Conservation (phyloP, 2,113 vertebrate genomes). For the Pygoscelis adeliae region DNA sequence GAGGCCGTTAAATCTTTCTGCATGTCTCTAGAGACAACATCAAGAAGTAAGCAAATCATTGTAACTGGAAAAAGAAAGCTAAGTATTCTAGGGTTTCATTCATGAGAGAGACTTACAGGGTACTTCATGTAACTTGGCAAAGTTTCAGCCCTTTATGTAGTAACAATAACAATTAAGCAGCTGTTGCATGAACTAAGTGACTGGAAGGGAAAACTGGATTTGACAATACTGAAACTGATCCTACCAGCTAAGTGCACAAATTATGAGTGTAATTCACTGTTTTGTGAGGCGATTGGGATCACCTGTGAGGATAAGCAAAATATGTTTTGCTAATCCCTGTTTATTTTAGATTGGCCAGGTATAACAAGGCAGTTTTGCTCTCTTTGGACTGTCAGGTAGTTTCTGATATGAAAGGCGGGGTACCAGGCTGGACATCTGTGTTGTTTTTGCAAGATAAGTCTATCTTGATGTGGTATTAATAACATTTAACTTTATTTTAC, state of each 20-base stretch:
- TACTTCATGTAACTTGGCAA: neutral
- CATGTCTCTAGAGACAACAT: neutral
- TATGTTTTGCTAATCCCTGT: neutral
- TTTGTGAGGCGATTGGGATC: neutral
- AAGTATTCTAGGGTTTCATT: neutral
- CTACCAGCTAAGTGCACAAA: neutral
- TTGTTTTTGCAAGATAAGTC: neutral
- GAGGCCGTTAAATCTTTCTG: neutral
- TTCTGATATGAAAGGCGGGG: neutral
- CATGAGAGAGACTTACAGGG: neutral
- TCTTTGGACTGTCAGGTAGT: neutral
- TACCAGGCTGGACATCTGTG: neutral
- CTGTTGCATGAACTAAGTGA: neutral
- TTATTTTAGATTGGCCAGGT: neutral
- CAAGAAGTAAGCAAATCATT: neutral
- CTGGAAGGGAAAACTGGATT: neutral
- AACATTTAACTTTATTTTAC: conserved; percentile 17
- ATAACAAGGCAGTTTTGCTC: neutral
- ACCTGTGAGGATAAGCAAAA: neutral
- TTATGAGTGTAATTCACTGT: neutral
- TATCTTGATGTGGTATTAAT: neutral
- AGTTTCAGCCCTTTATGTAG: neutral
- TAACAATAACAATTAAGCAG: conserved; percentile 11
- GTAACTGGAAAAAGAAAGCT: neutral
- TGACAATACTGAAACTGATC: neutral